phyloP scores from a whole-genome alignment of 1,140 invertebrate species.

The Papilio polyxenes region DNA sequence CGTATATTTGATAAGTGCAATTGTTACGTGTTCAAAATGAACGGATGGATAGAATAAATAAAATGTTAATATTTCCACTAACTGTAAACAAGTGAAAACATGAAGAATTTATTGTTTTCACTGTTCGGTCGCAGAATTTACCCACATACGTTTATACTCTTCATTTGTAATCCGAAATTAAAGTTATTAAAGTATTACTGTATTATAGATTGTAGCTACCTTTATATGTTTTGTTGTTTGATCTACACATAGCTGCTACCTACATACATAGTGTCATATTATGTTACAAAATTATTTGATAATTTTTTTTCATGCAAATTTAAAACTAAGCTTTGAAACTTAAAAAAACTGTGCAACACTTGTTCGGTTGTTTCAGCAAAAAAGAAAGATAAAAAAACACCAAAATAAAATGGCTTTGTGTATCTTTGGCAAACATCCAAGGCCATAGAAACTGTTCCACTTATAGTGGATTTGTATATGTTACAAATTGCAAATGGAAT shows the following conservation, averaged over 20 bases:
- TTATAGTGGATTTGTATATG: constrained; percentile 5
- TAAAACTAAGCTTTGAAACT: too few relatives aligned
- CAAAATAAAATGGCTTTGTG: background rate
- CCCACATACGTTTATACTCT: background rate
- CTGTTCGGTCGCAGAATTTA: background rate
- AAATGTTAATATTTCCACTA: background rate
- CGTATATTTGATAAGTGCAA: background rate
- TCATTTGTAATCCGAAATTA: too few relatives aligned
- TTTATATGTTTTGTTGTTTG: too few relatives aligned
- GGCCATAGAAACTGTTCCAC: constrained; percentile 14
- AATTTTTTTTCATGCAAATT: too few relatives aligned
- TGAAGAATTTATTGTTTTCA: constrained; percentile 1
- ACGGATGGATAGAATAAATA: background rate
- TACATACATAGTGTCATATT: too few relatives aligned
- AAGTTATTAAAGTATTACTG: too few relatives aligned
- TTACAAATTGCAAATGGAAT: constrained; percentile 21
- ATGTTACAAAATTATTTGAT: too few relatives aligned
- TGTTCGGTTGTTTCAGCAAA: background rate
- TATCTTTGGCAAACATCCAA: constrained; percentile 3
- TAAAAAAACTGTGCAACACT: too few relatives aligned
- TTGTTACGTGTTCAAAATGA: background rate
- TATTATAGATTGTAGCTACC: too few relatives aligned
- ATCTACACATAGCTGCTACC: too few relatives aligned
- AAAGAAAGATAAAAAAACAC: background rate
- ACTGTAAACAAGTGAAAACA: background rate